phyloP scores from a whole-genome alignment of 2,888 invertebrate genomes.

The Escarpia spicata region DNA sequence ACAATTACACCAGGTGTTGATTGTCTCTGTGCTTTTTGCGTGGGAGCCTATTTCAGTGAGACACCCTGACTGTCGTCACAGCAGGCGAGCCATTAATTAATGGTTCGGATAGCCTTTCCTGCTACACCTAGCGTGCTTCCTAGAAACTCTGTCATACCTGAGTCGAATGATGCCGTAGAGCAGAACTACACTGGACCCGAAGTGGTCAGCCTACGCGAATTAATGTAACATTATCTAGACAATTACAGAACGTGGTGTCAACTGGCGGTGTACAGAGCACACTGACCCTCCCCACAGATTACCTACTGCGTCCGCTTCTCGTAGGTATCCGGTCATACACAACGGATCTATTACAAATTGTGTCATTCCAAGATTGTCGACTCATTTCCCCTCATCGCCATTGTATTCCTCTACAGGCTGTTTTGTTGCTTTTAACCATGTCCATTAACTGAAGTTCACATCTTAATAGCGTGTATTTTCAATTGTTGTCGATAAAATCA shows the following conservation, averaged over 20 bases:
- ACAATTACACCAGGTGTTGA: not conserved
- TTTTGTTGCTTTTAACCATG: not conserved
- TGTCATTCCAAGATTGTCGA: not conserved
- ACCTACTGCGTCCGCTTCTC: not conserved
- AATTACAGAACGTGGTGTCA: not conserved
- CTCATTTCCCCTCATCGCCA: not conserved
- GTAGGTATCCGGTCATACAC: not conserved
- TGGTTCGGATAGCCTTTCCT: not conserved
- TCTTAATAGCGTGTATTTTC: not conserved
- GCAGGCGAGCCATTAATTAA: not conserved
- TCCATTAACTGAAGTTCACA: not conserved
- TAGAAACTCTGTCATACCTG: not conserved
- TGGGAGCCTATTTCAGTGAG: slow-evolving; percentile 12
- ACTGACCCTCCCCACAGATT: not conserved
- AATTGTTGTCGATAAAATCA: not conserved
- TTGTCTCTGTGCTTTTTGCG: not conserved
- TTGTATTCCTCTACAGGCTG: not conserved
- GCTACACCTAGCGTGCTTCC: not conserved
- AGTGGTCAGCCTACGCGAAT: not conserved
- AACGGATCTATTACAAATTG: not conserved
- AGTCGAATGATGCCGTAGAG: not conserved
- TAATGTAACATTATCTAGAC: not conserved
- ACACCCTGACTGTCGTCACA: not conserved
- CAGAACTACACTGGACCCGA: not conserved
- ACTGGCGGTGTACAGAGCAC: not conserved